phyloP scores from a whole-genome alignment of 2,797 vertebrate species.

The Delichon dasypus region DNA sequence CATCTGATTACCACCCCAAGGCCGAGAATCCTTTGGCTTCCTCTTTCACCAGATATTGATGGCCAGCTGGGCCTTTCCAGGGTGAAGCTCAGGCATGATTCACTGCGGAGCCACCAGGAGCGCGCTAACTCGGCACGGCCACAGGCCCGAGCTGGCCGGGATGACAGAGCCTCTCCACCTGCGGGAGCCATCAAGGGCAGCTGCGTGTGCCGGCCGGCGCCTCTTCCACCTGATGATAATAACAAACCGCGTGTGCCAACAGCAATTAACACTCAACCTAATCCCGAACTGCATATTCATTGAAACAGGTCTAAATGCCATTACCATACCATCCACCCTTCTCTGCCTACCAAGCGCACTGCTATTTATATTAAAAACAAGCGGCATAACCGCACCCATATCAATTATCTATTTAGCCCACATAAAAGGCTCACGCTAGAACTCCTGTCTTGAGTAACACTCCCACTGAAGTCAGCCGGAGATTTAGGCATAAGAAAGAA shows the following conservation, averaged over 20 bases:
- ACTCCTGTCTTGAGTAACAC: not conserved
- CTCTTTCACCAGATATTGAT: not conserved
- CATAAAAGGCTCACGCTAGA: constrained; percentile 22
- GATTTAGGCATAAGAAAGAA: not conserved
- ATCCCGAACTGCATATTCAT: not conserved
- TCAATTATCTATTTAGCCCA: constrained; percentile 54
- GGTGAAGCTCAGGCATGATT: not conserved
- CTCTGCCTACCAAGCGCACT: not conserved
- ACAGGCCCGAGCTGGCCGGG: fast-evolving
- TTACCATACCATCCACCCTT: not conserved
- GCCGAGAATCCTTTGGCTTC: not conserved
- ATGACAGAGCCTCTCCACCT: not conserved
- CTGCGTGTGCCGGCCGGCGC: not conserved
- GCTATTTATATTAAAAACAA: constrained; percentile 52
- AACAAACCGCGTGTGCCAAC: not conserved
- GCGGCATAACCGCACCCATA: constrained; percentile 9
- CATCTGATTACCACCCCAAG: not conserved
- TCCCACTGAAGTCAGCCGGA: not conserved
- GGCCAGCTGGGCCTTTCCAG: not conserved
- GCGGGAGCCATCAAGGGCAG: not conserved
- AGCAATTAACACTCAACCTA: not conserved
- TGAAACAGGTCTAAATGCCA: not conserved
- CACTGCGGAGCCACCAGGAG: not conserved
- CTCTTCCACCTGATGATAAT: not conserved
- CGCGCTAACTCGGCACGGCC: fast-evolving